phyloP scores from a whole-genome alignment of 2,113 vertebrate species.

The Hepsetus odoe region DNA sequence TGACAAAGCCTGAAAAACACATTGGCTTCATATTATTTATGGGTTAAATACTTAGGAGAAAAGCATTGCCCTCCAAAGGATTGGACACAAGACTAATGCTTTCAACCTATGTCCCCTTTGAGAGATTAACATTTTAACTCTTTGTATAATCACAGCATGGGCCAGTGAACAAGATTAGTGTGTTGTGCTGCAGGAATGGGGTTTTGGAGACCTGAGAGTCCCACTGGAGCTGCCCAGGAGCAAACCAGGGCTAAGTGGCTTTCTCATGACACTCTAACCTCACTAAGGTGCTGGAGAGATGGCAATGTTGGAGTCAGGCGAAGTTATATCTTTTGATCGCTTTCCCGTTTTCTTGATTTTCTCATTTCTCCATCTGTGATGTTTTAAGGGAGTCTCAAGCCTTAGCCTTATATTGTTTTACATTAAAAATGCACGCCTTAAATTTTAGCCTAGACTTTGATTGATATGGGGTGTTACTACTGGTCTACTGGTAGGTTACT shows the following conservation, averaged over 20 bases:
- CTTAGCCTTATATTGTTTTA: too few species aligned
- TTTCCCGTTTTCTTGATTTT: too few species aligned
- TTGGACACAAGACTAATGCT: slow-evolving; percentile 18
- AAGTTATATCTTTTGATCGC: too few species aligned
- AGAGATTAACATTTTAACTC: slow-evolving; percentile 17
- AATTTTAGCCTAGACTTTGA: too few species aligned
- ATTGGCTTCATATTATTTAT: slow-evolving; percentile 4
- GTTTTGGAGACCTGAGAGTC: background rate
- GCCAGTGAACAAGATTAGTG: slow-evolving; percentile 12
- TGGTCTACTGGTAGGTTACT: too few species aligned
- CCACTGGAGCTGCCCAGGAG: background rate
- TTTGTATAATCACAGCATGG: slow-evolving; percentile 7
- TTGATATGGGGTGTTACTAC: too few species aligned
- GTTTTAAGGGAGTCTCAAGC: too few species aligned
- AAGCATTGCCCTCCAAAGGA: background rate
- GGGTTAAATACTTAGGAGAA: background rate
- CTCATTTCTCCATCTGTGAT: too few species aligned
- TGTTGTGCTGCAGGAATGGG: background rate
- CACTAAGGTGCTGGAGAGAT: background rate
- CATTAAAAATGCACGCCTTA: too few species aligned
- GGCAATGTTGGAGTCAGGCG: too few species aligned
- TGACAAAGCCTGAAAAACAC: background rate
- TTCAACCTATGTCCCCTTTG: background rate
- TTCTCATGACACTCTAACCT: background rate
- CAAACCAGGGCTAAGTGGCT: background rate